A percentile compares a stretch with the other conserved stretches of the same genome.
phyloP scores from a whole-genome alignment of 2,797 vertebrate genomes.

The Onychomys torridus region DNA sequence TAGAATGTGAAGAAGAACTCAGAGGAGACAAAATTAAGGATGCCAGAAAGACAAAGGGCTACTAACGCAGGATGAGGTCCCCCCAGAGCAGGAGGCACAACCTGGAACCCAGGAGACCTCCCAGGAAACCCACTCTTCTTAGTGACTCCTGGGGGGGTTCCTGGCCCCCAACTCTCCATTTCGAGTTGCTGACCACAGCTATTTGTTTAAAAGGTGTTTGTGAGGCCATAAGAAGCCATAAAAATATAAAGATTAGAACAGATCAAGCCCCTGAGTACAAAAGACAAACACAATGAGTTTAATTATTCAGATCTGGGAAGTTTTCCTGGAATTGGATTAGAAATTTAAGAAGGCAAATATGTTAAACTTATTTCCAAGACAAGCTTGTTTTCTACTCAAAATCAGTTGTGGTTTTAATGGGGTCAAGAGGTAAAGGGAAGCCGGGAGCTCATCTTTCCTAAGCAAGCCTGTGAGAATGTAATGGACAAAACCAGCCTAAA shows the following conservation, averaged over 20 bases:
- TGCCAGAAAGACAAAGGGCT: neutral
- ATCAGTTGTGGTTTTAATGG: neutral
- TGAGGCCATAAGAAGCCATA: neutral
- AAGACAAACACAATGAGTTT: neutral
- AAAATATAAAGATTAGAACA: slow-evolving; percentile 2
- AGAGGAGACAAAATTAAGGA: slow-evolving; percentile 32
- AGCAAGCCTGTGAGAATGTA: neutral
- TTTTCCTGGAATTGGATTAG: neutral
- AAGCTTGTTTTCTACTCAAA: slow-evolving; percentile 23
- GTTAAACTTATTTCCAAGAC: neutral
- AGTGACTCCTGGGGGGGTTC: neutral
- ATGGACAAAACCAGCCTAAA: neutral
- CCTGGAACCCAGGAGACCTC: too few species aligned
- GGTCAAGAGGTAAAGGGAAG: neutral
- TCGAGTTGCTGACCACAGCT: slow-evolving; percentile 20
- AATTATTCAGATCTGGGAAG: neutral
- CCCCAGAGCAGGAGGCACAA: neutral
- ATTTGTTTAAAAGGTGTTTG: slow-evolving; percentile 27
- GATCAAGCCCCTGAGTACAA: neutral
- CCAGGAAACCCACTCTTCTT: neutral
- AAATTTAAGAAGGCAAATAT: slow-evolving; percentile 18
- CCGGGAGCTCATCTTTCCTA: neutral
- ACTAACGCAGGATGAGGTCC: neutral
- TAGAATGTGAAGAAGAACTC: slow-evolving; percentile 64
- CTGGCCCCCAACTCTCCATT: neutral